These are phyloP conservation scores for Pollenia griseotomentosa DNA, from an alignment of 2,888 invertebrate species.

Conservation along the genomic window DNA sequence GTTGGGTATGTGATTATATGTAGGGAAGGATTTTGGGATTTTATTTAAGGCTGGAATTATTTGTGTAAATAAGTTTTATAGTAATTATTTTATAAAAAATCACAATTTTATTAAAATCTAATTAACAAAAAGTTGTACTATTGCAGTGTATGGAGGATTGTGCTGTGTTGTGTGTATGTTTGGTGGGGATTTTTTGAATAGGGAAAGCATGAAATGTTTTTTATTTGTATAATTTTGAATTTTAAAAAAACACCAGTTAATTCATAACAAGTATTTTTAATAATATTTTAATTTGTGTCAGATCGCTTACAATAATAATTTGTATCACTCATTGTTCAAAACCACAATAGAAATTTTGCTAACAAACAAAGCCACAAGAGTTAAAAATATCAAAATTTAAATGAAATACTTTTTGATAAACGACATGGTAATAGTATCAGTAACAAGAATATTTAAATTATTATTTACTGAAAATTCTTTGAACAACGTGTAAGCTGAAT, in stretches of 20 bases:
- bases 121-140: slow-evolving; percentile 82
- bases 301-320: too few species aligned
- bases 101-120: slow-evolving; percentile 77
- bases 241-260: slow-evolving; percentile 77
- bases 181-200: slow-evolving; percentile 59
- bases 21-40: slow-evolving; percentile 69
- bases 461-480: too few species aligned
- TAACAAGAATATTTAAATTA: too few species aligned
- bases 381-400: too few species aligned
- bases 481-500: too few species aligned
- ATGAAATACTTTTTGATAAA: too few species aligned
- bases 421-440: too few species aligned
- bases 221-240: slow-evolving; percentile 70
- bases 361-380: slow-evolving; percentile 2
- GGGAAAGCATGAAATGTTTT: slow-evolving; percentile 60
- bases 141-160: slow-evolving; percentile 84
- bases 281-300: neutral
- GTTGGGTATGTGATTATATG: slow-evolving; percentile 80
- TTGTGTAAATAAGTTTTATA: slow-evolving; percentile 81
- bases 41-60: slow-evolving; percentile 74
- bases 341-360: neutral
- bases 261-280: slow-evolving; percentile 74
- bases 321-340: neutral
- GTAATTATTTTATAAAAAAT: slow-evolving; percentile 77
- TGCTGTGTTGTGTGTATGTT: slow-evolving; percentile 64